phyloP scores from a whole-genome alignment of 2,888 invertebrate species.

The Galerucella nymphaeae region DNA sequence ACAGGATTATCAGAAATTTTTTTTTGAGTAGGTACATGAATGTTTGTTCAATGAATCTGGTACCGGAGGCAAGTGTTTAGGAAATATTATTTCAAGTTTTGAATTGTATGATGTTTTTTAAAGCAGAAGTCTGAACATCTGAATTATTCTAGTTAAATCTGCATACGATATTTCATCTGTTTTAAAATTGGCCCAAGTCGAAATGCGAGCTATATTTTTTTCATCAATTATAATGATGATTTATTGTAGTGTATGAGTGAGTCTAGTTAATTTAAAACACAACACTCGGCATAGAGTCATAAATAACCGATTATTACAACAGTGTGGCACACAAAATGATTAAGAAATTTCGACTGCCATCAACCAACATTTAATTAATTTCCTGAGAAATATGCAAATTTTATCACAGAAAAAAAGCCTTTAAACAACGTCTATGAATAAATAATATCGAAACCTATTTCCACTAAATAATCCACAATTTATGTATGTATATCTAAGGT shows the following conservation, averaged over 20 bases:
- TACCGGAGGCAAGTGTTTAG: background rate
- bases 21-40: conserved; percentile 3
- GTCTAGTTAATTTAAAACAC: background rate
- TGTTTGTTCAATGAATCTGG: background rate
- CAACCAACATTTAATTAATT: too few species aligned
- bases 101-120: too few species aligned
- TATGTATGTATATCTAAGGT: conserved; percentile 16
- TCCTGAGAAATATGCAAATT: too few species aligned
- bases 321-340: background rate
- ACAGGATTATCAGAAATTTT: conserved; percentile 2
- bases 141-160: too few species aligned
- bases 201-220: background rate
- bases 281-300: background rate
- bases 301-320: background rate
- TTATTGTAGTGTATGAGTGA: background rate
- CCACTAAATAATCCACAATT: conserved; percentile 25
- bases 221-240: background rate
- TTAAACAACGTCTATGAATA: background rate
- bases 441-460: conserved; percentile 21
- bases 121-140: too few species aligned
- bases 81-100: background rate
- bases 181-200: background rate
- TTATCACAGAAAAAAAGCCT: too few species aligned
- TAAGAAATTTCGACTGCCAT: too few species aligned
- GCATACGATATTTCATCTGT: background rate